Conservation (phyloP, 2,888 invertebrate genomes). For the Sminthurides aquaticus region DNA sequence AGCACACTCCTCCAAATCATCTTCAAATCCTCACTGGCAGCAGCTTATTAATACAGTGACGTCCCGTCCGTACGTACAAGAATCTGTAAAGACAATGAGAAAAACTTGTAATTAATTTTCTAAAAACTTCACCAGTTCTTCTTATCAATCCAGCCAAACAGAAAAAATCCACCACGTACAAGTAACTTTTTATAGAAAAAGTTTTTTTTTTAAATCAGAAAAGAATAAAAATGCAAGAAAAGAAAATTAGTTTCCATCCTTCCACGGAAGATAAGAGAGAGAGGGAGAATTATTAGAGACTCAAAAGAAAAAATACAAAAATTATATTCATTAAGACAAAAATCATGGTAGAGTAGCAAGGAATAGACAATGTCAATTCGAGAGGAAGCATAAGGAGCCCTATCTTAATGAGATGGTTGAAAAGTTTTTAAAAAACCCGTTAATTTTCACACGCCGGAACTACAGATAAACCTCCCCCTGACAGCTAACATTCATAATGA, state of each 20-base stretch:
- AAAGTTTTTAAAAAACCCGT: constrained; percentile 31
- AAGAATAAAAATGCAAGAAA: neutral
- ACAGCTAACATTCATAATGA: constrained; percentile 35
- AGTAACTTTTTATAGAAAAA: neutral
- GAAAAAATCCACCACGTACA: neutral
- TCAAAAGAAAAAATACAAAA: neutral
- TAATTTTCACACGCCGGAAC: constrained; percentile 42
- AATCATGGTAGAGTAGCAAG: neutral
- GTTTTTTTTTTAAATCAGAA: too few relatives aligned
- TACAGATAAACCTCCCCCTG: constrained; percentile 37
- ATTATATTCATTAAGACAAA: constrained; percentile 6
- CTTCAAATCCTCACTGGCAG: too few relatives aligned
- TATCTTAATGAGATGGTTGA: constrained; percentile 10
- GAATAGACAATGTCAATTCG: neutral
- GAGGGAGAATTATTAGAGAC: neutral
- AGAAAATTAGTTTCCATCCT: neutral
- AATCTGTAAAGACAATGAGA: neutral
- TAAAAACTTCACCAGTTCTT: neutral
- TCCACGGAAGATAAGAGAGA: neutral
- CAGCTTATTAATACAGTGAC: neutral
- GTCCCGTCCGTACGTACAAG: neutral
- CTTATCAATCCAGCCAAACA: neutral
- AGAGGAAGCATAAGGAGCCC: neutral
- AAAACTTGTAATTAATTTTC: neutral
- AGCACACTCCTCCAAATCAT: too few relatives aligned